Evolutionary conservation across 2,888 invertebrate species (phyloP), one percentile per base, ranked within the genome.

Genomic region (Agonum fuliginosum): DNA sequence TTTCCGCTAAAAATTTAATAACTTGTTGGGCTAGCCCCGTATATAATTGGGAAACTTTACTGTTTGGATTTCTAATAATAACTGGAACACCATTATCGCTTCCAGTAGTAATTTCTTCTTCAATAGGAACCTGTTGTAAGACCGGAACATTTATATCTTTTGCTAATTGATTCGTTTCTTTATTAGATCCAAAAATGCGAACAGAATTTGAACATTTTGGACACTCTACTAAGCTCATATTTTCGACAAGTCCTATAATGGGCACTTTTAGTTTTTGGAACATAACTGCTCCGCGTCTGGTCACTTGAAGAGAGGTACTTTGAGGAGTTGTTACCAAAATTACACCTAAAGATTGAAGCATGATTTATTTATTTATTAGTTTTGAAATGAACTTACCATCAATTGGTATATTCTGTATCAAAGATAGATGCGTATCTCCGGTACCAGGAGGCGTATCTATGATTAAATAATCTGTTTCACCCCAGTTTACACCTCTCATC

Each of bases 381-480:
- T n/a, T n/a, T n/a, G n/a, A n/a, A n/a, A n/a, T n/a, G n/a, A n/a
- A n/a, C n/a, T 58, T 84, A 91, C 95, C 97, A 83, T 93, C 89
- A 54, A 98, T 91, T 0, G 95, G 95, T 62, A 97, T 88, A 87
- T 95, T 96, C 87, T 98, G 98, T 46, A 95, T 91, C 0, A 98
- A 89, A 0, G 97, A 97, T 0, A 98, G 88, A 85, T 97, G 97
- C 0, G 97, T 95, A 86, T 98, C 98, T 0, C 98, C 98, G 0
- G 98, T 98, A 30, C 98, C 98, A 0, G 98, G 98, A 1, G 98
- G 98, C 82, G 98, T 97, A 87, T 98, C 98, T 0, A 98, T 90
- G 12, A 99, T 89, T 76, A 98, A 90, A 84, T 94, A 93, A 88
- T 98, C 97, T 70, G 97, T 88, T 0, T 93, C 92, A 1, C 91